Evolutionary conservation across 1,140 invertebrate species (phyloP).

Genomic region (Lepidotrigona ventralis): DNA sequence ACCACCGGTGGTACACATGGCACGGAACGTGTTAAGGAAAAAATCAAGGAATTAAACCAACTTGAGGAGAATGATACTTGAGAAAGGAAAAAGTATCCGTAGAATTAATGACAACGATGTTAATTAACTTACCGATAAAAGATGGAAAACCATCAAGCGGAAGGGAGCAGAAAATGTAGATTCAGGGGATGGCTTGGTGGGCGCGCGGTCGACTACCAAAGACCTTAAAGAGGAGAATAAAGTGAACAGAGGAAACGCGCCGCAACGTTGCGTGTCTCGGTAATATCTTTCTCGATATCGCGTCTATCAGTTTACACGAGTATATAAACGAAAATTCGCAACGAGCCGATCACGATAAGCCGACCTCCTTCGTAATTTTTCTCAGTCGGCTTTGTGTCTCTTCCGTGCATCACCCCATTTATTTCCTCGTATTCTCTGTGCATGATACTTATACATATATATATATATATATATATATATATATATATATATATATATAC

Average conservation of each 20-base stretch:
- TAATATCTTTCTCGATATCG: conserved; percentile 65
- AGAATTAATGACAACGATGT: not conserved
- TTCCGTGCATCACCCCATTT: conserved; percentile 32
- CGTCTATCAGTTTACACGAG: conserved; percentile 28
- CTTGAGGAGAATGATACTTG: not conserved
- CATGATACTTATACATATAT: not conserved
- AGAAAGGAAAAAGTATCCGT: not conserved
- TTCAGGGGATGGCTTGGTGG: no score
- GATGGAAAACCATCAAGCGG: not conserved
- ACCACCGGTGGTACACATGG: no score
- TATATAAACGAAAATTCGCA: not conserved
- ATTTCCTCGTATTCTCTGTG: not conserved
- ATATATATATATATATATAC: no score
- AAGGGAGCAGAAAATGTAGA: not conserved
- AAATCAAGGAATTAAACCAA: not conserved
- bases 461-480: not conserved
- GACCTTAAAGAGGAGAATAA: conserved; percentile 20
- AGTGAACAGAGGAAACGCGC: conserved; percentile 36
- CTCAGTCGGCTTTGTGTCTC: not conserved
- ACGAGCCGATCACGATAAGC: conserved; percentile 1
- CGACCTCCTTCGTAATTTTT: not conserved
- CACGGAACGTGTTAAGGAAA: no score
- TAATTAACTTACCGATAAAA: not conserved
- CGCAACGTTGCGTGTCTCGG: conserved; percentile 74
- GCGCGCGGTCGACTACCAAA: not conserved